Evolutionary conservation across 2,797 vertebrate genomes (phyloP).

Genomic region (Knipowitschia caucasica): DNA sequence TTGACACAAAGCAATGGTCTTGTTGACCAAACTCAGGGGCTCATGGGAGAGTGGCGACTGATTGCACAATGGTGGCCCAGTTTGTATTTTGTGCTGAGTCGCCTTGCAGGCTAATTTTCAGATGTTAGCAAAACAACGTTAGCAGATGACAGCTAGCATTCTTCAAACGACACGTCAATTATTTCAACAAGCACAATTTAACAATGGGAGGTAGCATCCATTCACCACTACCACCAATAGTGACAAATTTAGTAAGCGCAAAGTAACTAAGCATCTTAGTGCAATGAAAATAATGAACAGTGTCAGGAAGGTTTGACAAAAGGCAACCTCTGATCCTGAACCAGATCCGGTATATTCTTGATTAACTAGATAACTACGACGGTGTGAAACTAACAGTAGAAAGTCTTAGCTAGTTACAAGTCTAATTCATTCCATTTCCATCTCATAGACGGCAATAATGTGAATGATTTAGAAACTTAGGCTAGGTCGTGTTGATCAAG

Average conservation of each 20-base stretch:
- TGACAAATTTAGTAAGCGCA: constrained; percentile 20
- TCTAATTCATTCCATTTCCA: no score
- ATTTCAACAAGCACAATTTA: background rate
- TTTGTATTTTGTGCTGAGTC: constrained; percentile 70
- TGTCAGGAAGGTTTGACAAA: constrained; percentile 16
- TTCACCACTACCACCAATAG: background rate
- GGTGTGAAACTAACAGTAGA: rapidly evolving
- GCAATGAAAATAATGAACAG: constrained; percentile 34
- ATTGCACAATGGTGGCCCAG: constrained; percentile 67
- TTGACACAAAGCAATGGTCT: background rate
- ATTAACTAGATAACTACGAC: no score
- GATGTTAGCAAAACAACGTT: constrained; percentile 63
- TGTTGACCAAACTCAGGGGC: constrained; percentile 16
- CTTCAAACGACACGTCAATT: constrained; percentile 7
- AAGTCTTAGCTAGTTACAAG: no score
- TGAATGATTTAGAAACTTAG: constrained; percentile 14
- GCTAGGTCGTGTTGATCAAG: constrained; percentile 36
- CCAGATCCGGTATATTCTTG: rapidly evolving
- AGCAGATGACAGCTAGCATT: constrained; percentile 35
- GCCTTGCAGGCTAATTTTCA: constrained; percentile 62
- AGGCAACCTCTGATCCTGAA: background rate
- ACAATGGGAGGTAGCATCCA: background rate
- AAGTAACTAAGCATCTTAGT: constrained; percentile 43
- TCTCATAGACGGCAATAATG: no score
- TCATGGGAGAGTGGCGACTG: constrained; percentile 34